Base-by-base conservation (phyloP, 2,888 invertebrate species). In the Agrotis exclamationis region DNA sequence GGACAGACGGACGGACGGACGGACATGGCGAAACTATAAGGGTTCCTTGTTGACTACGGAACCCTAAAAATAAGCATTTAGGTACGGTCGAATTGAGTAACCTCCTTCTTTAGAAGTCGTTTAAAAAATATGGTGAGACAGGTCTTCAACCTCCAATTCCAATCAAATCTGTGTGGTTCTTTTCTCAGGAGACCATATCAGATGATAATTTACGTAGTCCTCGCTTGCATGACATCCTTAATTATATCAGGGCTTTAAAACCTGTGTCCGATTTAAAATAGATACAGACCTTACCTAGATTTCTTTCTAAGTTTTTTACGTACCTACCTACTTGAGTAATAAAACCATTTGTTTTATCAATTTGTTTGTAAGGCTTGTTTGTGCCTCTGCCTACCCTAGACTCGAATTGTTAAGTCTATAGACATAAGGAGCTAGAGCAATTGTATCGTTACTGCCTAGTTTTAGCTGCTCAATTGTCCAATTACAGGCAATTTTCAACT, bases 391-490 rank as follows among this genome's bases (percentile, higher is more conserved):
- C 7, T 59, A 28, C 16, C 18, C 33, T 39, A 24, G 1, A 47
- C 16, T 50, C 9, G 18, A 50, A 60, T 24, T 3, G 28, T 47
- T 20, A 22, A 18, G 11, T 51, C 20, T 24, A 48, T 57, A n/a
- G 50, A 62, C 14, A 51, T 80, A 45, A 57, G 13, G 18, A 69
- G 59, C 71, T 33, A 54, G 70, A 57, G 65, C 58, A 73, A 83
- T 85, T 82, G 76, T 39, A 72, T 77, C 44, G 76, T 82, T 70
- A 75, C 70, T 66, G 69, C 58, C 53, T 68, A 78, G 74, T 66
- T 74, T 77, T 59, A 70, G 59, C 63, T 9, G 62, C 54, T 76
- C 80, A 80, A 86, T 85, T 86, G 77, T 69, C 60, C 83, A 80
- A 84, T 86, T 82, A 82, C 54, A 62, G 60, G 56, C 80, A 67